Conservation (phyloP, 2,113 vertebrate species). For the Muscicapa adusta region DNA sequence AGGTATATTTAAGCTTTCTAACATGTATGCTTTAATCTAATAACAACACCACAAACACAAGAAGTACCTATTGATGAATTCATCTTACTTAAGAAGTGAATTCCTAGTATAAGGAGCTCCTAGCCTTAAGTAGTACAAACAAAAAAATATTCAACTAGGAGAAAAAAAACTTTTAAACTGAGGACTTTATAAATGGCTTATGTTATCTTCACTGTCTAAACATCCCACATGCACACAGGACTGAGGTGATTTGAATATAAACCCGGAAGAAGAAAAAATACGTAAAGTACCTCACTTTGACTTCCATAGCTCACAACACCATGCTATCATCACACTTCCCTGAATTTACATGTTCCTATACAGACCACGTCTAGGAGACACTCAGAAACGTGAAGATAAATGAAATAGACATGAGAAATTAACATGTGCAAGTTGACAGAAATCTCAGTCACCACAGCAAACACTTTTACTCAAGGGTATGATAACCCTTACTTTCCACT, state of each 20-base stretch:
- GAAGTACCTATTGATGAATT: not conserved
- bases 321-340: not conserved
- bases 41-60: not conserved
- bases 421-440: fast-evolving
- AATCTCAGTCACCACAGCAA: not conserved
- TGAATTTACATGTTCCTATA: not conserved
- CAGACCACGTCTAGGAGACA: not conserved
- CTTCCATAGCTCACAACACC: not conserved
- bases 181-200: not conserved
- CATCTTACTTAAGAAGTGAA: not conserved
- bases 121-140: not conserved
- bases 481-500: not conserved
- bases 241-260: not conserved
- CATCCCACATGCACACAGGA: not conserved
- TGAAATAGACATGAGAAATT: not conserved
- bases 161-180: not conserved
- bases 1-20: not conserved
- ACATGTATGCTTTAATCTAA: not conserved
- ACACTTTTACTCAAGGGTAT: not conserved
- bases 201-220: not conserved
- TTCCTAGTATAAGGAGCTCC: not conserved
- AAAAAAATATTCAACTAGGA: not conserved
- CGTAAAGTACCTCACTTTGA: not conserved
- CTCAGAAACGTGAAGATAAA: not conserved
- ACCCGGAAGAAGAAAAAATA: not conserved